These are phyloP conservation scores for Platypus cylindrus DNA, from an alignment of 2,888 invertebrate genomes.

Conservation along the genomic window DNA sequence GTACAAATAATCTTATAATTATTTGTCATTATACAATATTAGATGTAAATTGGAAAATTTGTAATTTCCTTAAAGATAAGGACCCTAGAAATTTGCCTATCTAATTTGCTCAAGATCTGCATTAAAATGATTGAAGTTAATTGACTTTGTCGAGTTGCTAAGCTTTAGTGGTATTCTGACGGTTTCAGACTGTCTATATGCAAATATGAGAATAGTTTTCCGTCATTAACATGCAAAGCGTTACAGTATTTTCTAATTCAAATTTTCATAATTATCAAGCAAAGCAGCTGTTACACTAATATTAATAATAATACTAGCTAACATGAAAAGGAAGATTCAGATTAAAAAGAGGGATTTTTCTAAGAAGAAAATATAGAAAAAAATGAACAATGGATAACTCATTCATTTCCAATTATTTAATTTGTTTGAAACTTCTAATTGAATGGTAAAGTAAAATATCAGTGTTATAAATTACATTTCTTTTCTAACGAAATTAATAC, in stretches of 20 bases:
- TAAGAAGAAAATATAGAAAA: too few relatives aligned
- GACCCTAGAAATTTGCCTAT: slow-evolving; percentile 10
- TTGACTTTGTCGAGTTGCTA: slow-evolving; percentile 9
- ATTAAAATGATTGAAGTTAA: slow-evolving; percentile 15
- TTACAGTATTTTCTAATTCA: slow-evolving; percentile 9
- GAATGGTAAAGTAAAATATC: too few relatives aligned
- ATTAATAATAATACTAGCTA: neutral
- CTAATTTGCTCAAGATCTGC: slow-evolving; percentile 12
- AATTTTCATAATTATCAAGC: slow-evolving; percentile 12
- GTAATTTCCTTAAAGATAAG: too few relatives aligned
- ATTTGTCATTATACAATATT: too few relatives aligned
- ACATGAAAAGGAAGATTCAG: neutral
- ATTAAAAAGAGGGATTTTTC: too few relatives aligned
- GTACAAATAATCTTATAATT: slow-evolving; percentile 1
- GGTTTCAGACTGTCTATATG: slow-evolving; percentile 16
- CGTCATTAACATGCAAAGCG: slow-evolving; percentile 14
- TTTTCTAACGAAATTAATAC: too few relatives aligned
- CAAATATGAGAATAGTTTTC: slow-evolving; percentile 12
- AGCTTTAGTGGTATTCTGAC: slow-evolving; percentile 8
- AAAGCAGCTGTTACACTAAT: slow-evolving; percentile 3
- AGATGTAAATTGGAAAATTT: too few relatives aligned
- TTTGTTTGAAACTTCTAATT: too few relatives aligned
- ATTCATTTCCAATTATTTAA: too few relatives aligned
- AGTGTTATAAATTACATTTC: too few relatives aligned
- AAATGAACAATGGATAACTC: too few relatives aligned